Evolutionary conservation across 92 coral and sea anemone species (phyloP).

Genomic region (Paramuricea clavata): DNA sequence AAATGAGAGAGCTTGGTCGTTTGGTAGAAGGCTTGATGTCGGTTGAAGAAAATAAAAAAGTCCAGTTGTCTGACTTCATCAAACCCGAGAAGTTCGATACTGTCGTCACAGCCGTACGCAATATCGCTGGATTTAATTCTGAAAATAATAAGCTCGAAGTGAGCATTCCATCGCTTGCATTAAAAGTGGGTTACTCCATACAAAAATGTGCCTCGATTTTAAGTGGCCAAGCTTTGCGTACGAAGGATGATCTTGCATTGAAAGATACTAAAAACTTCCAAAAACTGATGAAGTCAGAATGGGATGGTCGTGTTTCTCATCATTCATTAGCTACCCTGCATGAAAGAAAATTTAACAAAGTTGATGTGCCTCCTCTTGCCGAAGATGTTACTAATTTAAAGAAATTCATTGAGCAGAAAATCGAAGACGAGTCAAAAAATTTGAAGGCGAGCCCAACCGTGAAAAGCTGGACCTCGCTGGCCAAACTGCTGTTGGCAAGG

Average conservation of each 20-base stretch:
- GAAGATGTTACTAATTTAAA: background rate
- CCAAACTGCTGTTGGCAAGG: background rate
- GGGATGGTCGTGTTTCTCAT: slow-evolving; percentile 48
- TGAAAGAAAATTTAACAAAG: slow-evolving; percentile 18
- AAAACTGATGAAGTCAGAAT: slow-evolving; percentile 56
- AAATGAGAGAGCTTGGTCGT: slow-evolving; percentile 32
- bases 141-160: background rate
- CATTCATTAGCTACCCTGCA: slow-evolving; percentile 48
- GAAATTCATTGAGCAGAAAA: background rate
- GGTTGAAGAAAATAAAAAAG: background rate
- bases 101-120: background rate
- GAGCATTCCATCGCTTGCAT: background rate
- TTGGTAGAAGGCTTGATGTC: background rate
- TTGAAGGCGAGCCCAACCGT: background rate
- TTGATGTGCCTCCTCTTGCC: slow-evolving; percentile 17
- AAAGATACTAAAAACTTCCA: slow-evolving; percentile 51
- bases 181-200: background rate
- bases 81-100: background rate
- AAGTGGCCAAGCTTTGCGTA: background rate
- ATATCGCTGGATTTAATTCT: background rate
- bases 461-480: background rate
- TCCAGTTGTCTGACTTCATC: background rate
- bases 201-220: background rate
- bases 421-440: background rate
- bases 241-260: background rate